These are phyloP conservation scores for Xyrichtys novacula DNA, from an alignment of 2,797 vertebrate species.

Conservation along the genomic window DNA sequence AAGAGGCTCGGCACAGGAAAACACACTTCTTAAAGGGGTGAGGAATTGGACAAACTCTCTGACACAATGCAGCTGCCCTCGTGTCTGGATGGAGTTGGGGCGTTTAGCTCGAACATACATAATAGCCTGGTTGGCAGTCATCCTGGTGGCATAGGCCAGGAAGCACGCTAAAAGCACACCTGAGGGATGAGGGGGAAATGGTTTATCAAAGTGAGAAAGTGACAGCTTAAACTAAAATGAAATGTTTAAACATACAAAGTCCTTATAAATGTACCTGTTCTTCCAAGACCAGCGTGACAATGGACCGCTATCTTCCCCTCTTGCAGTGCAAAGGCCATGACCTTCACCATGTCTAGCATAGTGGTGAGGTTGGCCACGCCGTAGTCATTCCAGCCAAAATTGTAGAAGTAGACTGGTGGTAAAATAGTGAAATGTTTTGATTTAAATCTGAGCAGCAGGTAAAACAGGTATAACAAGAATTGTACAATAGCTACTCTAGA, in stretches of 20 bases:
- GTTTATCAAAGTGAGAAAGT: background rate
- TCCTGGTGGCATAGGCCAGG: conserved; percentile 91
- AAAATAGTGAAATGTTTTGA: conserved; percentile 41
- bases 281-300: conserved; percentile 96
- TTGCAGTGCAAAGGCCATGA: conserved; percentile 95
- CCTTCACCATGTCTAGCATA: conserved; percentile 96
- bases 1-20: conserved; percentile 89
- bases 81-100: conserved; percentile 95
- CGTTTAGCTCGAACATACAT: conserved; percentile 92
- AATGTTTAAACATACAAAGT: background rate
- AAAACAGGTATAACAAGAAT: background rate
- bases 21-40: conserved; percentile 90
- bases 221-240: background rate
- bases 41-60: conserved; percentile 94
- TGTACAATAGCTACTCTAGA: background rate
- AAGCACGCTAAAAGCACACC: conserved; percentile 96
- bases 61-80: conserved; percentile 92
- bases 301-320: conserved; percentile 96
- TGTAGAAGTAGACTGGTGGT: conserved; percentile 95
- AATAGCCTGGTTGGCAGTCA: conserved; percentile 96
- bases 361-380: conserved; percentile 91
- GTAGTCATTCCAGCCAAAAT: conserved; percentile 97
- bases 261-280: conserved; percentile 88
- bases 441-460: background rate
- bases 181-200: conserved; percentile 55